Base-by-base conservation (phyloP, 2,888 invertebrate genomes). In the Xanthorhoe spadicearia region DNA sequence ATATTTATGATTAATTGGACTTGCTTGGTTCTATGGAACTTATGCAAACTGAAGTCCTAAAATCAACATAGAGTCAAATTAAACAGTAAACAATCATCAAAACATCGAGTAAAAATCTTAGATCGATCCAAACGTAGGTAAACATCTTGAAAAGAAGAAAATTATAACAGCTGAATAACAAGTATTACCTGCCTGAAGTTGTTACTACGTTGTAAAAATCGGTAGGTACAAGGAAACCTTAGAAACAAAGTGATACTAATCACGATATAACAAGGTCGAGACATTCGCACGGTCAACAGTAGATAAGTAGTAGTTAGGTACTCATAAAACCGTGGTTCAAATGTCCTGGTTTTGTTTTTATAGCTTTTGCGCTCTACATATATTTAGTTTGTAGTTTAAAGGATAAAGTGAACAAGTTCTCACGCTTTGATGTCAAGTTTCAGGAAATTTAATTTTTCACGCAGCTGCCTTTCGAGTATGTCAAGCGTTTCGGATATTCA, bases 201-300 rank as follows among this genome's bases (percentile, higher is more conserved):
- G 13, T 13, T 43, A 43, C 13, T 43, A 43, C 68, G 50, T 72
- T 68, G 74, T 71, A 76, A 70, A 70, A 70, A 73, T 13, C 38
- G 66, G 65, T 59, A 60, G 61, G n/a, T 72, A 75, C 61, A 70
- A 76, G 78, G 77, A 83, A 83, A 82, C 77, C 75, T 70, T 69
- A 68, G 69, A 71, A 77, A 79, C 75, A 76, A 73, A 71, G 76
- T 75, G 71, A 77, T 77, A 74, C 72, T 76, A 77, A 81, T 79
- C 75, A 70, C 74, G 76, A 76, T 78, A 78, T 78, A 50, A 52
- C 90, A 90, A 90, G 90, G 90, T 83, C 88, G 84, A 68, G 66
- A 69, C 82, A 84, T 89, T 92, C 91, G 79, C 91, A 92, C 91
- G 91, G 80, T 76, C 57, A 43, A 51, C 55, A 15, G 7, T 35